phyloP scores from a whole-genome alignment of 2,888 invertebrate genomes.

The Linnaemya tessellans region DNA sequence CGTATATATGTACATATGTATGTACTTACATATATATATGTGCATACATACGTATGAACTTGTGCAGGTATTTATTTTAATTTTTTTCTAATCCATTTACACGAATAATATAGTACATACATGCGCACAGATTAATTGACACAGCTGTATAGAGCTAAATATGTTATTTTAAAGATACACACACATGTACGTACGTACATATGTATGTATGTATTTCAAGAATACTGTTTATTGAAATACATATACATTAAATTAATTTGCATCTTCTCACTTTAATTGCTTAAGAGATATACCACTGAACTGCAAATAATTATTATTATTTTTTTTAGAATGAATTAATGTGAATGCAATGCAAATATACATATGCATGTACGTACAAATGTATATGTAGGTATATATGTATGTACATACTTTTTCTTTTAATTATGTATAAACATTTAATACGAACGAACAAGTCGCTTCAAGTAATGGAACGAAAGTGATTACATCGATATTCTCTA shows the following conservation, averaged over 20 bases:
- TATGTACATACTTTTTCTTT: slow-evolving; percentile 24
- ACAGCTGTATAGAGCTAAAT: slow-evolving; percentile 18
- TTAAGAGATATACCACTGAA: slow-evolving; percentile 26
- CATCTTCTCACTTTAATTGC: slow-evolving; percentile 40
- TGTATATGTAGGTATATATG: no score
- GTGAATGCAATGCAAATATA: no score
- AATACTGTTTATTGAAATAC: background rate
- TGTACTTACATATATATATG: background rate
- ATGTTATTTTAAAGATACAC: background rate
- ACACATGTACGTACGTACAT: background rate
- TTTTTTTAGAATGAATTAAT: slow-evolving; percentile 23
- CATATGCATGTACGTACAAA: no score
- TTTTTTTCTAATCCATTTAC: no score
- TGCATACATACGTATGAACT: background rate
- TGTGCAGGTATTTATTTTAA: no score
- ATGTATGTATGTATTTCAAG: background rate
- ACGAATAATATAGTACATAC: background rate
- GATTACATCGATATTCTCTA: slow-evolving; percentile 57
- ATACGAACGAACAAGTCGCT: slow-evolving; percentile 66
- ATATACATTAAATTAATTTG: background rate
- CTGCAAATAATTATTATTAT: slow-evolving; percentile 17
- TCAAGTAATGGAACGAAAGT: slow-evolving; percentile 71
- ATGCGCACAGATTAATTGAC: background rate
- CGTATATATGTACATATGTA: slow-evolving; percentile 12
- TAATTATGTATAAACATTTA: slow-evolving; percentile 56